phyloP scores from a whole-genome alignment of 2,888 invertebrate species.

The Microdon myrmicae region DNA sequence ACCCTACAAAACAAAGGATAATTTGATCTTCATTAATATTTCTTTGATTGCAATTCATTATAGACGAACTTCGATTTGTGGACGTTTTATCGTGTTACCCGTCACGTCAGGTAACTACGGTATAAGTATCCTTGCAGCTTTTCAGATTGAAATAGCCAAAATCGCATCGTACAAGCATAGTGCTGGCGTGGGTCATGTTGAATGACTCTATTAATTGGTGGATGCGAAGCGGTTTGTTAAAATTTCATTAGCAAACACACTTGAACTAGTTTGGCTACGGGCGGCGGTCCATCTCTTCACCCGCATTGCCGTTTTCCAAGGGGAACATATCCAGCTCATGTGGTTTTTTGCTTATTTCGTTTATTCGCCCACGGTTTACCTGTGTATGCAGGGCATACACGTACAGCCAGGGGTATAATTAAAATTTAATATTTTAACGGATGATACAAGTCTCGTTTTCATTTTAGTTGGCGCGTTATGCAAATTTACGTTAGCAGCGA shows the following conservation, averaged over 20 bases:
- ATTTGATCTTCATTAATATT: slow-evolving; percentile 44
- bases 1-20: slow-evolving; percentile 12
- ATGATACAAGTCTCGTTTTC: slow-evolving; percentile 26
- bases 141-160: slow-evolving; percentile 28
- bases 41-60: slow-evolving; percentile 48
- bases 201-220: slow-evolving; percentile 35
- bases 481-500: slow-evolving; percentile 14
- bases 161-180: slow-evolving; percentile 15
- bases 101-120: too few relatives aligned
- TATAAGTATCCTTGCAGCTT: too few relatives aligned
- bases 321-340: background rate
- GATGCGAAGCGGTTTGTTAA: slow-evolving; percentile 35
- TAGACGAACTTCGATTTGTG: slow-evolving; percentile 34
- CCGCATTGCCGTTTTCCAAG: background rate
- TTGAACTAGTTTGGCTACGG: slow-evolving; percentile 2
- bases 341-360: background rate
- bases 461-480: slow-evolving; percentile 7
- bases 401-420: slow-evolving; percentile 7
- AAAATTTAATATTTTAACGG: slow-evolving; percentile 35
- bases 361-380: background rate
- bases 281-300: background rate
- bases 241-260: slow-evolving; percentile 34
- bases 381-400: background rate
- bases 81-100: slow-evolving; percentile 20
- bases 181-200: background rate